phyloP scores from a whole-genome alignment of 2,797 vertebrate species.

The Sitta carolinensis region DNA sequence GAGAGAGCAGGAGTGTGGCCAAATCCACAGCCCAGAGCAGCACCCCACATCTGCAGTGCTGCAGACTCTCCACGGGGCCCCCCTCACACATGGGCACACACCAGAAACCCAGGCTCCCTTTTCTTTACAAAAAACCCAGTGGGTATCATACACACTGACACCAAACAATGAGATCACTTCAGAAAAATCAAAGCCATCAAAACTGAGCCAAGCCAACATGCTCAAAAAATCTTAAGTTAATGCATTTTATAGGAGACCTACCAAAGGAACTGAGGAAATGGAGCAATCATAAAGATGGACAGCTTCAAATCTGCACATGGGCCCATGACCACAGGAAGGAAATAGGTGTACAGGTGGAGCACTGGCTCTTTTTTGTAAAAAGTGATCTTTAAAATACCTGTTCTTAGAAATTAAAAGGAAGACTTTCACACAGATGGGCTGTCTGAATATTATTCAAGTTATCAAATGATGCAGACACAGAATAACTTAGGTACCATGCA shows the following conservation, averaged over 20 bases:
- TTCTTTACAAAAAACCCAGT: background rate
- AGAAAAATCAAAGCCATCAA: background rate
- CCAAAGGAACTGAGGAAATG: background rate
- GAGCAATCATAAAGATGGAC: background rate
- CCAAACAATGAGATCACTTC: background rate
- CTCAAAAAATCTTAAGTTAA: background rate
- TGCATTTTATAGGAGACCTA: background rate
- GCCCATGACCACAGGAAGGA: background rate
- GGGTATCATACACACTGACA: background rate
- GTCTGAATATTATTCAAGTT: background rate
- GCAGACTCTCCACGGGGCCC: background rate
- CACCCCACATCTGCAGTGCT: background rate
- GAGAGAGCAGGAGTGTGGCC: background rate
- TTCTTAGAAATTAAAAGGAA: constrained; percentile 53
- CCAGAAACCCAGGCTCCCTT: background rate
- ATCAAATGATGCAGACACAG: constrained; percentile 8
- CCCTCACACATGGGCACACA: background rate
- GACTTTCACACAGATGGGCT: constrained; percentile 23
- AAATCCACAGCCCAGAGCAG: rapidly evolving
- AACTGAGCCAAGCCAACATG: background rate
- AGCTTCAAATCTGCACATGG: background rate
- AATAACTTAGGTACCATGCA: background rate
- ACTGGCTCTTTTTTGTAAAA: background rate
- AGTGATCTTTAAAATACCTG: constrained; percentile 14
- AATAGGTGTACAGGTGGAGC: background rate